A percentile compares a stretch with the other conserved stretches of the same genome.
Conservation (phyloP, 2,888 invertebrate species). For the Acrobasis suavella region DNA sequence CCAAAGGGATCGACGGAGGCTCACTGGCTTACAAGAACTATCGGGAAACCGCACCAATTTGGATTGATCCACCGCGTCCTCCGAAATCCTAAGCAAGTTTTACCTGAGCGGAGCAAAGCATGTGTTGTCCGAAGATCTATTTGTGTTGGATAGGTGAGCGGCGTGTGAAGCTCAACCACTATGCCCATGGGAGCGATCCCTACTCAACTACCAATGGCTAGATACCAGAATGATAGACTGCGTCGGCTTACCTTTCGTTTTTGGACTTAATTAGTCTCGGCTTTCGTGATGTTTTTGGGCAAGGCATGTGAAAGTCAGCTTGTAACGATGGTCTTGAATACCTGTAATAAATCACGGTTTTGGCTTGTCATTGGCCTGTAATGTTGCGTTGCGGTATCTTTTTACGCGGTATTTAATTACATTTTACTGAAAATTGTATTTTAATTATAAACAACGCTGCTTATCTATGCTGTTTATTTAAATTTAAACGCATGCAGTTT, state of each 20-base stretch:
- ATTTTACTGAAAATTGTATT: background rate
- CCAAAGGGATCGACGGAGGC: slow-evolving; percentile 47
- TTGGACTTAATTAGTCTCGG: slow-evolving; percentile 39
- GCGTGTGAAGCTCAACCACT: slow-evolving; percentile 46
- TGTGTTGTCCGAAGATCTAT: slow-evolving; percentile 41
- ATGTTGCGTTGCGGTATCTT: background rate
- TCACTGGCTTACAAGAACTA: slow-evolving; percentile 56
- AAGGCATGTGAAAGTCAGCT: slow-evolving; percentile 19
- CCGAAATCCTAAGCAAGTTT: slow-evolving; percentile 29
- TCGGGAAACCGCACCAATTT: slow-evolving; percentile 46
- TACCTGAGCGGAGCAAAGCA: slow-evolving; percentile 31
- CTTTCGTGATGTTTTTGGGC: slow-evolving; percentile 24
- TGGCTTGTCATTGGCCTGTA: slow-evolving; percentile 1
- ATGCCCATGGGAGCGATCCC: slow-evolving; percentile 51
- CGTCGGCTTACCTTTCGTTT: slow-evolving; percentile 31
- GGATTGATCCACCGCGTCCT: slow-evolving; percentile 37
- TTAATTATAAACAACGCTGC: too few species aligned
- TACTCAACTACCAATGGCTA: slow-evolving; percentile 45
- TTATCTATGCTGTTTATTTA: too few species aligned
- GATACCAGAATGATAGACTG: slow-evolving; percentile 52
- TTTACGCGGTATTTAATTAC: background rate
- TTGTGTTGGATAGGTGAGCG: slow-evolving; percentile 35
- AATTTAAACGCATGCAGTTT: too few species aligned
- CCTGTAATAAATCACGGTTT: slow-evolving; percentile 16
- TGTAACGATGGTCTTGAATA: slow-evolving; percentile 7